These are phyloP conservation scores for Hippocampus comes DNA, from an alignment of 2,113 vertebrate species.

Conservation along the genomic window DNA sequence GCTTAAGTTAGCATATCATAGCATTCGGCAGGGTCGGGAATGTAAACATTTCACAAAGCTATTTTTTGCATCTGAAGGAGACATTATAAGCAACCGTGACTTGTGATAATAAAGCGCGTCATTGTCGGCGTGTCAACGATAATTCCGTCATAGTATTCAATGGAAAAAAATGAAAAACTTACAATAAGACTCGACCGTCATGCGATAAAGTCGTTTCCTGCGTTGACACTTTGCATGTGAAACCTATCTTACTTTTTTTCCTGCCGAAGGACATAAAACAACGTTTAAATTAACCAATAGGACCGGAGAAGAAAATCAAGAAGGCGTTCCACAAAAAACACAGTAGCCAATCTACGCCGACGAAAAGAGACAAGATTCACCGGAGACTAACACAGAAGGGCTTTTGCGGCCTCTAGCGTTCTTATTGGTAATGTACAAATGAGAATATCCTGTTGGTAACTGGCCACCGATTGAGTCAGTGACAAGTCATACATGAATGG, in stretches of 20 bases:
- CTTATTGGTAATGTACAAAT: neutral
- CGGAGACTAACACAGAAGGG: too few relatives aligned
- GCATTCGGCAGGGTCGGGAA: neutral
- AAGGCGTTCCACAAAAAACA: neutral
- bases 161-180: conserved; percentile 24
- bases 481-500: neutral
- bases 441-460: too few relatives aligned
- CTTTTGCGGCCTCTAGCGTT: conserved; percentile 29
- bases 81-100: fast-evolving
- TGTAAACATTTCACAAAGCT: conserved; percentile 3
- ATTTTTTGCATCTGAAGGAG: conserved; percentile 10
- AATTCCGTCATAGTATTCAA: neutral
- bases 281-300: conserved; percentile 31
- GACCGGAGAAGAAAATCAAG: fast-evolving
- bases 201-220: conserved; percentile 24
- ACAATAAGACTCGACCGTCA: conserved; percentile 17
- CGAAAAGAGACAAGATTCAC: fast-evolving
- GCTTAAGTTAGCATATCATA: neutral
- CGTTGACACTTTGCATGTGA: conserved; percentile 49
- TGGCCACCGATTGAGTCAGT: too few relatives aligned
- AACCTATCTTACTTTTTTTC: conserved; percentile 36
- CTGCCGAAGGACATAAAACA: neutral
- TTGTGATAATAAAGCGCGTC: too few relatives aligned
- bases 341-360: conserved; percentile 28
- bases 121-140: fast-evolving